These are phyloP conservation scores for Arenaria interpres DNA, from an alignment of 2,113 vertebrate species.

Conservation along the genomic window DNA sequence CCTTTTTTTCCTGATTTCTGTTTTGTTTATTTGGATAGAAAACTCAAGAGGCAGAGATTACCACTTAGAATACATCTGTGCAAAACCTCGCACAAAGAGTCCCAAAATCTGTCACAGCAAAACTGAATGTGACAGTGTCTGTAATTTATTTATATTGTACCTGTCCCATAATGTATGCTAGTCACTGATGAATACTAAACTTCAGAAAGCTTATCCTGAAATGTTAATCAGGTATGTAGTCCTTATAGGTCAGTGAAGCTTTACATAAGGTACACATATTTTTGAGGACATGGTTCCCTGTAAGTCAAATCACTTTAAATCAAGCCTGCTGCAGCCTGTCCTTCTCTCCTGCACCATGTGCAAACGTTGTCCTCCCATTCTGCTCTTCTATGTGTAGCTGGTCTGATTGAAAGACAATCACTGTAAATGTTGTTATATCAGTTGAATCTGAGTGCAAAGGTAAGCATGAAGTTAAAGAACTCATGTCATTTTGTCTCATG, in stretches of 20 bases:
- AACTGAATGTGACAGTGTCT: background rate
- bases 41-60: background rate
- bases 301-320: background rate
- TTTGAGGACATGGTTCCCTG: background rate
- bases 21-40: background rate
- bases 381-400: fast-evolving
- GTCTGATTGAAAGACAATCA: background rate
- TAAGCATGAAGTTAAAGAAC: background rate
- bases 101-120: background rate
- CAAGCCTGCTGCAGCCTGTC: background rate
- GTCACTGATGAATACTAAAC: background rate
- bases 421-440: background rate
- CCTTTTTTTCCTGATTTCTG: background rate
- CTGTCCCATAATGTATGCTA: background rate
- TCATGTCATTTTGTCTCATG: background rate
- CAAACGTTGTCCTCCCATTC: background rate
- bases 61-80: background rate
- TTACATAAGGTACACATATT: background rate
- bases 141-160: background rate
- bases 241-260: background rate
- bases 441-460: background rate
- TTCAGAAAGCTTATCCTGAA: background rate
- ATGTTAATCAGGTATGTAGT: background rate
- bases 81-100: background rate
- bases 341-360: background rate